These are phyloP conservation scores for Keiferia lycopersicella DNA, from an alignment of 2,888 invertebrate species.

Conservation along the genomic window DNA sequence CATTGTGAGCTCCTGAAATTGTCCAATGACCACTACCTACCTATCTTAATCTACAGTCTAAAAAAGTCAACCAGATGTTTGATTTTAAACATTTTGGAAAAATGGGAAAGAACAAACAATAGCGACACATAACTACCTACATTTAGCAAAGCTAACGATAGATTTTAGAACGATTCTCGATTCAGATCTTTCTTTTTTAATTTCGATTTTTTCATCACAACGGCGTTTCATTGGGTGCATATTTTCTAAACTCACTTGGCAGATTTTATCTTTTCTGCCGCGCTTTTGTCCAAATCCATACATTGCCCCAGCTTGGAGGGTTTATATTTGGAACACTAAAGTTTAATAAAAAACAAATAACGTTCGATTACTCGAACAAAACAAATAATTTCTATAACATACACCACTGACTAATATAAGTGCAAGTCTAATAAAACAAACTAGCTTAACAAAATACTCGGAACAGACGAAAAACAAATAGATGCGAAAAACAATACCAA, in stretches of 20 bases:
- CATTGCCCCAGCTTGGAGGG: conserved; percentile 83
- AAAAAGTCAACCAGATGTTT: too few relatives aligned
- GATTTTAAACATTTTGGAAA: too few relatives aligned
- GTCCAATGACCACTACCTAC: too few relatives aligned
- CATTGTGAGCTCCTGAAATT: too few relatives aligned
- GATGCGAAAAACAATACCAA: background rate
- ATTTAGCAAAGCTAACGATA: too few relatives aligned
- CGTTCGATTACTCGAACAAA: background rate
- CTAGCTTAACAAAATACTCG: background rate
- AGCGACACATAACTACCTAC: too few relatives aligned
- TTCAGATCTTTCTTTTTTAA: too few relatives aligned
- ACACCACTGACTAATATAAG: background rate
- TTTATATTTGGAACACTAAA: conserved; percentile 7
- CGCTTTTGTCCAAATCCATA: conserved; percentile 82
- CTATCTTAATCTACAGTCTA: too few relatives aligned
- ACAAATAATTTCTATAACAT: background rate
- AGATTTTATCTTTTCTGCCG: conserved; percentile 66
- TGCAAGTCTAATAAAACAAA: background rate
- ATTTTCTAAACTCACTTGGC: conserved; percentile 56
- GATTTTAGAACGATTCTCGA: too few relatives aligned
- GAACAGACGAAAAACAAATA: background rate
- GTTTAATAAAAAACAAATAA: background rate
- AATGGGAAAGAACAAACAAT: too few relatives aligned
- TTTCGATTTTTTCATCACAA: too few relatives aligned
- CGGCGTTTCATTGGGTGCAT: too few relatives aligned